Conservation (phyloP, 2,797 vertebrate species). For the Urosaurus nigricauda region DNA sequence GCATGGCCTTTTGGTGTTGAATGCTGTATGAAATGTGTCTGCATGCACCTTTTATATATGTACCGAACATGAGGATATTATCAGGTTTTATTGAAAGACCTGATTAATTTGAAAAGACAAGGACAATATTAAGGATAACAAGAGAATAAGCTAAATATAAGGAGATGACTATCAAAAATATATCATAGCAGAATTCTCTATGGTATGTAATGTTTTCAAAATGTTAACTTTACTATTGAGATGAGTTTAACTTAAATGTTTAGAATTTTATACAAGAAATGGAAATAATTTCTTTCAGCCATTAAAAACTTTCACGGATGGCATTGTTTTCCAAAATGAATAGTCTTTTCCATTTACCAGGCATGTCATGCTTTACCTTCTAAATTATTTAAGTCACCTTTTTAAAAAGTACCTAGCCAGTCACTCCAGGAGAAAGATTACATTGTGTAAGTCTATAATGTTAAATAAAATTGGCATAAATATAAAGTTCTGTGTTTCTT, state of each 20-base stretch:
- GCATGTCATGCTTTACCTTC: neutral
- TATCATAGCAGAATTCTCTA: neutral
- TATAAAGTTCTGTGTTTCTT: neutral
- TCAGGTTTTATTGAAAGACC: neutral
- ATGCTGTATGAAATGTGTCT: too few relatives aligned
- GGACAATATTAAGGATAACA: neutral
- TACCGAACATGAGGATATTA: too few relatives aligned
- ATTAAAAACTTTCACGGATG: neutral
- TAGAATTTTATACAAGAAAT: too few relatives aligned
- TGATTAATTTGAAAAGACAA: neutral
- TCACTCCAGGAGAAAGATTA: neutral
- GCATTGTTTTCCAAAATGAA: neutral
- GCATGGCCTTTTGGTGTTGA: too few relatives aligned
- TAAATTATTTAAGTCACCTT: too few relatives aligned
- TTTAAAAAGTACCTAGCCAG: neutral
- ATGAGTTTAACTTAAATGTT: neutral
- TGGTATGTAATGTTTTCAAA: neutral
- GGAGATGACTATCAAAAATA: neutral
- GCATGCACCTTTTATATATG: too few relatives aligned
- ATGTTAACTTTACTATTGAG: neutral
- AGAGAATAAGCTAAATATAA: neutral
- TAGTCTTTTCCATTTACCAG: neutral
- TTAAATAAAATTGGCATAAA: neutral
- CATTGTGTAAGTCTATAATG: neutral
- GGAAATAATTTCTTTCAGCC: neutral